Percentiles rank a stretch among this genome's conserved stretches.
phyloP scores from a whole-genome alignment of 2,888 invertebrate genomes.

The Drosophila limbata region DNA sequence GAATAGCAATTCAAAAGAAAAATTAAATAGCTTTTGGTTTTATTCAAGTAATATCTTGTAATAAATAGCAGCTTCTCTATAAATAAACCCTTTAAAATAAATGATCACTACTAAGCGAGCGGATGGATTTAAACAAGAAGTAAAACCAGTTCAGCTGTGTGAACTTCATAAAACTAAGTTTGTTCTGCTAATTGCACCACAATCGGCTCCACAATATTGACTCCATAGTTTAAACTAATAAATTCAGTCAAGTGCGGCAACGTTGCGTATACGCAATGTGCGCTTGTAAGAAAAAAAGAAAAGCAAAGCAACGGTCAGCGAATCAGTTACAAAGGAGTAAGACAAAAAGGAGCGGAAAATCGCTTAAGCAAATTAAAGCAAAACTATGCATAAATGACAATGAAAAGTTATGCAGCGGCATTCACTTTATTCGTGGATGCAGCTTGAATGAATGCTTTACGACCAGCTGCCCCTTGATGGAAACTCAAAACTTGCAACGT shows the following conservation, averaged over 20 bases:
- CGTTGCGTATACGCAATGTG: conserved; percentile 52
- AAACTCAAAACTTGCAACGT: conserved; percentile 63
- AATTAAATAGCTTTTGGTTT: neutral
- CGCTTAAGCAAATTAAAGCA: conserved; percentile 67
- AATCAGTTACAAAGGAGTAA: neutral
- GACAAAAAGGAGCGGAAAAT: conserved; percentile 20
- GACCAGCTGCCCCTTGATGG: conserved; percentile 53
- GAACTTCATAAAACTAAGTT: conserved; percentile 2
- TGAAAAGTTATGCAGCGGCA: conserved; percentile 53
- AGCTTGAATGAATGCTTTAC: conserved; percentile 37
- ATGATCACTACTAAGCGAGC: neutral
- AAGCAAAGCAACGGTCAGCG: conserved; percentile 4
- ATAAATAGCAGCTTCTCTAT: neutral
- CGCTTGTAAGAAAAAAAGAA: neutral
- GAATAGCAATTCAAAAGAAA: neutral
- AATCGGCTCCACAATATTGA: neutral
- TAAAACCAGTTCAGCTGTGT: neutral
- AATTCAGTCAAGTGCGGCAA: neutral
- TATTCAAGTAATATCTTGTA: neutral
- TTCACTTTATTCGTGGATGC: conserved; percentile 44
- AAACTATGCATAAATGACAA: conserved; percentile 69
- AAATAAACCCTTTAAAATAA: neutral
- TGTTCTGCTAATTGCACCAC: conserved; percentile 7
- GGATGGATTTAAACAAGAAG: neutral
- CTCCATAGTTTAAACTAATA: neutral